Percentiles rank a stretch among this genome's conserved stretches.
Conservation (phyloP, 1,140 invertebrate species). For the Maniola jurtina region DNA sequence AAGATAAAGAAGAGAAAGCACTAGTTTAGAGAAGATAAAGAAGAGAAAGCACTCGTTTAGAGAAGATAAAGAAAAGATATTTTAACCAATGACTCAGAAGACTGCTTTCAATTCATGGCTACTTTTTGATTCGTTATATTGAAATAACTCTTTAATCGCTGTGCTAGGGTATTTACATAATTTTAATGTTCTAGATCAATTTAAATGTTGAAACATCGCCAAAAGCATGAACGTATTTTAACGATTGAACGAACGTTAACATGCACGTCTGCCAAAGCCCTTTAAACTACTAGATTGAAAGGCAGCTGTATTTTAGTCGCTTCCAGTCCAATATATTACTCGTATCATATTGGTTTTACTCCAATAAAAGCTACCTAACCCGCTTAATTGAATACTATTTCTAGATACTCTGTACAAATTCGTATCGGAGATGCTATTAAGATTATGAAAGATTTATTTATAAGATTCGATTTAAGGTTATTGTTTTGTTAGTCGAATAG, state of each 20-base stretch:
- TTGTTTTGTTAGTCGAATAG: constrained; percentile 26
- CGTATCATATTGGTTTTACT: constrained; percentile 15
- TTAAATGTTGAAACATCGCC: too few species aligned
- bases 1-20: too few species aligned
- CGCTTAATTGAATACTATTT: constrained; percentile 30
- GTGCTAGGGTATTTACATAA: too few species aligned
- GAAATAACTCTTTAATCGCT: too few species aligned
- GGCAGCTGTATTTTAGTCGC: background rate
- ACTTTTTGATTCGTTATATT: too few species aligned
- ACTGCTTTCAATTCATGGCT: too few species aligned
- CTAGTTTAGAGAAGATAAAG: too few species aligned
- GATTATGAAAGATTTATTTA: constrained; percentile 32
- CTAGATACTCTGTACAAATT: constrained; percentile 27
- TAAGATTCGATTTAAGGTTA: constrained; percentile 26
- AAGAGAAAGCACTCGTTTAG: too few species aligned
- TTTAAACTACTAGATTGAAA: too few species aligned
- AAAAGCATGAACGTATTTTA: background rate
- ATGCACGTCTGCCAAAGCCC: constrained; percentile 7
- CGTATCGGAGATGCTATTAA: constrained; percentile 36
- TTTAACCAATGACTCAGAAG: too few species aligned
- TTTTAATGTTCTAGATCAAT: too few species aligned
- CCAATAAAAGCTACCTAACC: constrained; percentile 25
- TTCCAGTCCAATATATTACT: background rate
- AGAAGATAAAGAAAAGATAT: too few species aligned
- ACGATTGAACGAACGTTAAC: background rate